Base-by-base conservation (phyloP, 2,797 vertebrate species). In the Dallia pectoralis region DNA sequence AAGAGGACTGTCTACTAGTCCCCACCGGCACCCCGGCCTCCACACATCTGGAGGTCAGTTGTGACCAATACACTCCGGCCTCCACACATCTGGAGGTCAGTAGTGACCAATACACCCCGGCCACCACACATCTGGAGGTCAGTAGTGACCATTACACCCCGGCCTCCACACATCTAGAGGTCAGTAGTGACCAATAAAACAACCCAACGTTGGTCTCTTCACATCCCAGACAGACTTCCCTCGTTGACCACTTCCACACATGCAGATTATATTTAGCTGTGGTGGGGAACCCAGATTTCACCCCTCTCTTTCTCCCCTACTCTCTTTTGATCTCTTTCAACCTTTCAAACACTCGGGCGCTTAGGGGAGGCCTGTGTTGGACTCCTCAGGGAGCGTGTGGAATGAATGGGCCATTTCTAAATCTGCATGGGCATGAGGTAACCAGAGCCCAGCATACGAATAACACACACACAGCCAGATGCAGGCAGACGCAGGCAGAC, bases 401-500 rank as follows among this genome's bases (percentile, higher is more conserved):
- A 74, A 82, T 73, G 32, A 78, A 83, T 81, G 76, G 72, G 70
- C 59, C 47, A 69, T 61, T 56, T 70, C 71, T 82, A 73, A 53
- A 71, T 61, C 73, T 69, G 49, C 70, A 70, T 62, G 16, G n/a
- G 63, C 32, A 70, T 36, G 4, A 6, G 40, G 73, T 68, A 66
- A 78, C 61, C 53, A 19, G 75, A 85, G 63, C 48, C 64, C 67
- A 70, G 27, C 27, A 63, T 27, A 70, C 14, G 22, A 47, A 19
- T 78, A 40, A 51, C 63, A 73, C 27, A 70, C 19, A 74, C 30
- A 71, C 56, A 71, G 33, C 72, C 65, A 11, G 62, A 25, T 72
- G 53, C n/a, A 59, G 25, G 3, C 27, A 8, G 14, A 62, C n/a
- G n/a, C n/a, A n/a, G n/a, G n/a, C n/a, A n/a, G n/a, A n/a, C n/a